phyloP scores from a whole-genome alignment of 2,888 invertebrate genomes.

The Lissocephala sabroskyi region DNA sequence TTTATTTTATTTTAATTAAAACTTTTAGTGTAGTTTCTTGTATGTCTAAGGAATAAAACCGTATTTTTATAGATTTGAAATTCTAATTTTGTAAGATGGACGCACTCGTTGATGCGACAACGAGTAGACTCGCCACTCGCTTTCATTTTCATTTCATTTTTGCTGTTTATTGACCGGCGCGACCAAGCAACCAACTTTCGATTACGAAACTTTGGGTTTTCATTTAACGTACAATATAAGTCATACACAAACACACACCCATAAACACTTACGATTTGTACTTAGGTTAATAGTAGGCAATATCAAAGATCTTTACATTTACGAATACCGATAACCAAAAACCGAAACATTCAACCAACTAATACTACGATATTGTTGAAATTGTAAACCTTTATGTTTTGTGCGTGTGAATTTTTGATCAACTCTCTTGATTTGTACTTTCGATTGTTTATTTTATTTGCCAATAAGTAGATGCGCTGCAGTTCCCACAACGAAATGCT shows the following conservation, averaged over 20 bases:
- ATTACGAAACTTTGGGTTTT: slow-evolving; percentile 36
- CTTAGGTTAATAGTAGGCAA: too few species aligned
- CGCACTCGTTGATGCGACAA: background rate
- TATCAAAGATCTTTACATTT: too few species aligned
- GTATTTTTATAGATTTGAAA: slow-evolving; percentile 14
- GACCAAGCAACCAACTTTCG: slow-evolving; percentile 35
- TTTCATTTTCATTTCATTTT: too few species aligned
- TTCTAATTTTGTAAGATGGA: slow-evolving; percentile 14
- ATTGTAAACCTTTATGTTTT: slow-evolving; percentile 67
- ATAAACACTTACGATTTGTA: too few species aligned
- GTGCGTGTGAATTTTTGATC: slow-evolving; percentile 65
- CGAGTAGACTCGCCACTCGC: slow-evolving; percentile 4
- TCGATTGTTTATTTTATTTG: slow-evolving; percentile 9
- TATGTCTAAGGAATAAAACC: too few species aligned
- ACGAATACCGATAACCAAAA: too few species aligned
- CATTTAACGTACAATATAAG: slow-evolving; percentile 43
- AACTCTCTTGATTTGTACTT: slow-evolving; percentile 34
- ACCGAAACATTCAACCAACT: too few species aligned
- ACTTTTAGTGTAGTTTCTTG: slow-evolving; percentile 75
- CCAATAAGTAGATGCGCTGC: slow-evolving; percentile 18
- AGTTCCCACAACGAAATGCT: slow-evolving; percentile 35
- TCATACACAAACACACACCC: slow-evolving; percentile 38
- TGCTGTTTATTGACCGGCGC: too few species aligned
- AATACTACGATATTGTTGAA: slow-evolving; percentile 43
- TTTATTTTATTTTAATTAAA: slow-evolving; percentile 21